Conservation (phyloP, 1,140 invertebrate species). For the Chionoecetes opilio region DNA sequence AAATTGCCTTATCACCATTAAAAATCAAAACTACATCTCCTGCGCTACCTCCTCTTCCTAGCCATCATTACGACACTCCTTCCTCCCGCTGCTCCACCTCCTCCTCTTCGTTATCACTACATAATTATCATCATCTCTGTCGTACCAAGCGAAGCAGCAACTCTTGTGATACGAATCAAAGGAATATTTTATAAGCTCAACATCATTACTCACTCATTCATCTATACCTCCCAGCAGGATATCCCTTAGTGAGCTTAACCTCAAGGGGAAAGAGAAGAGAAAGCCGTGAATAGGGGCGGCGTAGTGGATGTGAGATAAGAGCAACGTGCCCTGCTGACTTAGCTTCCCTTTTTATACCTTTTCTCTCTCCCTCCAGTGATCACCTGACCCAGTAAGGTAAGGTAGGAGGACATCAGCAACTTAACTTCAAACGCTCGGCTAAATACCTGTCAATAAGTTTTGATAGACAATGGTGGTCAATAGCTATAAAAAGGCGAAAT, state of each 20-base stretch:
- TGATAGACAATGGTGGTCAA: too few species aligned
- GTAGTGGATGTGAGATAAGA: neutral
- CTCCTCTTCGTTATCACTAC: neutral
- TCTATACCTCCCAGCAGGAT: neutral
- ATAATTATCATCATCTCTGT: neutral
- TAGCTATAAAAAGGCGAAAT: too few species aligned
- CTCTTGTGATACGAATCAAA: neutral
- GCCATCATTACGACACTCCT: neutral
- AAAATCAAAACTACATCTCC: too few species aligned
- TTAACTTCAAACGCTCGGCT: too few species aligned
- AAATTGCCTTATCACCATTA: too few species aligned
- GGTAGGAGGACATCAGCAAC: too few species aligned
- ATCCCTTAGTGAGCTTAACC: neutral
- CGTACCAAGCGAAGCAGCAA: neutral
- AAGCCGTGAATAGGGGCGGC: neutral
- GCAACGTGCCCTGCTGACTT: neutral
- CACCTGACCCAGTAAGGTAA: too few species aligned
- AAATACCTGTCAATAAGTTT: too few species aligned
- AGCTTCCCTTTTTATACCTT: neutral
- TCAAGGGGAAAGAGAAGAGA: neutral
- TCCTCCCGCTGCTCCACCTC: too few species aligned
- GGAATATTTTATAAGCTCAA: neutral
- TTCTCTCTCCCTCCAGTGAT: neutral
- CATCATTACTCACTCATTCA: neutral
- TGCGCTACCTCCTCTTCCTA: neutral